A percentile compares a stretch with the other conserved stretches of the same genome.
These are phyloP conservation scores for Grantiella picta DNA, from an alignment of 2,113 vertebrate genomes.

Conservation along the genomic window DNA sequence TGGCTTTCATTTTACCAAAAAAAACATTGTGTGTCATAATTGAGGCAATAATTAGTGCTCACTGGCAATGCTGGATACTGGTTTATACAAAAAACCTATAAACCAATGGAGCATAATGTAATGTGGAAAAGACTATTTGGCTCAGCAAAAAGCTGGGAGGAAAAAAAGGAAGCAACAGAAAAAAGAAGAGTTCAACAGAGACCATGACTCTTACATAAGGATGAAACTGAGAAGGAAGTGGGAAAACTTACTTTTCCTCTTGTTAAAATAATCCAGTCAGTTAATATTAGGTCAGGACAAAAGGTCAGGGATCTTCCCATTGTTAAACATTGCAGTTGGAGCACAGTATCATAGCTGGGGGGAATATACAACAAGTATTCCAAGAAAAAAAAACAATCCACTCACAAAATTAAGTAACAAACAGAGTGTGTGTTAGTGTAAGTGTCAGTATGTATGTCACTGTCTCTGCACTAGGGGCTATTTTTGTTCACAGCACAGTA, in stretches of 20 bases:
- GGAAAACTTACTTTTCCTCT: slow-evolving; percentile 40
- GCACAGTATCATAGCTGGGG: neutral
- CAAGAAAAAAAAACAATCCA: neutral
- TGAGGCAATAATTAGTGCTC: slow-evolving; percentile 9
- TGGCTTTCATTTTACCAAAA: slow-evolving; percentile 5
- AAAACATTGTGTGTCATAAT: neutral
- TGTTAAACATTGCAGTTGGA: slow-evolving; percentile 12
- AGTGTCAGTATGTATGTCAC: neutral
- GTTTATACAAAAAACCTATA: slow-evolving; percentile 13
- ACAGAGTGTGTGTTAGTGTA: neutral
- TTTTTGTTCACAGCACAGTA: neutral
- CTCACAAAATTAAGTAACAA: neutral
- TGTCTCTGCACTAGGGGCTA: neutral
- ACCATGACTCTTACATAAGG: neutral
- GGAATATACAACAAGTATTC: neutral
- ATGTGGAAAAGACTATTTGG: neutral
- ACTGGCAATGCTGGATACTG: neutral
- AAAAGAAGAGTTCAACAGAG: neutral
- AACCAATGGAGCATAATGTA: neutral
- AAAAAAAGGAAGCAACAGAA: neutral
- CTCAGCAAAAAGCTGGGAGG: neutral
- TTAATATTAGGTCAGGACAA: slow-evolving; percentile 31
- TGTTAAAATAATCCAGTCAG: slow-evolving; percentile 23
- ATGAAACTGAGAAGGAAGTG: slow-evolving; percentile 14
- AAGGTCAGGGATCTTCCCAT: slow-evolving; percentile 26